A percentile compares a stretch with the other conserved stretches of the same genome.
phyloP scores from a whole-genome alignment of 1,140 invertebrate species.

The Hetaerina americana region DNA sequence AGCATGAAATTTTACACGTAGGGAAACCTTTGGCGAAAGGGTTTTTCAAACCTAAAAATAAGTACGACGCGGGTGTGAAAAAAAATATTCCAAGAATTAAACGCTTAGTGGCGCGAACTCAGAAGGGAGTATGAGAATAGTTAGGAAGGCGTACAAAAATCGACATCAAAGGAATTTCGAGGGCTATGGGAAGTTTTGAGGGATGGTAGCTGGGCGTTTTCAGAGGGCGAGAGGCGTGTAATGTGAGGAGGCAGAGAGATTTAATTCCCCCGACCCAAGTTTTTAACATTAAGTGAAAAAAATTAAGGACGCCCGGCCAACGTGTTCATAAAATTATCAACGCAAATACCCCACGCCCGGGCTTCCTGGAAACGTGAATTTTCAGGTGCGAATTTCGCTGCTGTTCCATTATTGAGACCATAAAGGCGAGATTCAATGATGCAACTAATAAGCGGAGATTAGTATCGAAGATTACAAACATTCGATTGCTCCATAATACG shows the following conservation, averaged over 20 bases:
- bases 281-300: not conserved
- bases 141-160: not conserved
- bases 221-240: not conserved
- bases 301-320: not conserved
- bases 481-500: too few relatives aligned
- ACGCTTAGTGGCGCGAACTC: not conserved
- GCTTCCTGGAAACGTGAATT: not conserved
- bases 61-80: not conserved
- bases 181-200: not conserved
- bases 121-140: not conserved
- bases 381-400: not conserved
- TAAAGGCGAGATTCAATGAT: not conserved
- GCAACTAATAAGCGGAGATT: too few relatives aligned
- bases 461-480: too few relatives aligned
- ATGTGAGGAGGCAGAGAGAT: not conserved
- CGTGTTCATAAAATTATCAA: not conserved
- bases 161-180: not conserved
- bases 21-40: not conserved
- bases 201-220: not conserved
- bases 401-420: not conserved
- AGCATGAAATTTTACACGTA: not conserved
- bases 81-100: not conserved
- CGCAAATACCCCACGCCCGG: not conserved
- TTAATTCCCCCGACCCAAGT: not conserved
- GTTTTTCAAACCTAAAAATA: conserved; percentile 1